Percentiles rank a stretch among this genome's conserved stretches.
These are phyloP conservation scores for Poecilia picta DNA, from an alignment of 2,797 vertebrate species.

Conservation along the genomic window DNA sequence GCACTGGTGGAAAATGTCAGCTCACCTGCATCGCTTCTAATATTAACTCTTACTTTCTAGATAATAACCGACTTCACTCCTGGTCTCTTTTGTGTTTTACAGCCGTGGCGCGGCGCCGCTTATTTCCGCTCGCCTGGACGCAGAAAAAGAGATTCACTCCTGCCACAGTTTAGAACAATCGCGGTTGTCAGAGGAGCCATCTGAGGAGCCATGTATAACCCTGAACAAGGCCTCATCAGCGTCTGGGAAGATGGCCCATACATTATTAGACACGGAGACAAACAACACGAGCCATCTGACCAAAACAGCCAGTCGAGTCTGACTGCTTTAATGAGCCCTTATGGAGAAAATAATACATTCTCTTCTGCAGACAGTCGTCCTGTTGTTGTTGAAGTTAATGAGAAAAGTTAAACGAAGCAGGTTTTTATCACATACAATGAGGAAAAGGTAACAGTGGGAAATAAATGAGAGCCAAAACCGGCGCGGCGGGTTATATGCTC, in stretches of 20 bases:
- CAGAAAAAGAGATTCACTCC: conserved; percentile 14
- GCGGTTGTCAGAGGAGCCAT: conserved; percentile 4
- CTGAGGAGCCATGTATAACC: conserved; percentile 46
- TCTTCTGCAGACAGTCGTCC: conserved; percentile 50
- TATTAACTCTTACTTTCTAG: conserved; percentile 47
- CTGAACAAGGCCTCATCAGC: conserved; percentile 59
- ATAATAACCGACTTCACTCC: conserved; percentile 43
- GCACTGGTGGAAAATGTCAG: conserved; percentile 60
- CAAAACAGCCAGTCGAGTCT: conserved; percentile 71
- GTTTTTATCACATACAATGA: conserved; percentile 56
- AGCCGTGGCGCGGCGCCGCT: conserved; percentile 4
- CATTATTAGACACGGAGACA: conserved; percentile 77
- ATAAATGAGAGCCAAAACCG: conserved; percentile 55
- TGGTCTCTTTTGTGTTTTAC: conserved; percentile 25
- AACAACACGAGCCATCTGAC: conserved; percentile 78
- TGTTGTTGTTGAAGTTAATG: conserved; percentile 73
- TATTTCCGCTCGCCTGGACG: conserved; percentile 18
- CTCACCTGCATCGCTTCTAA: conserved; percentile 45
- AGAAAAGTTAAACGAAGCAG: conserved; percentile 70
- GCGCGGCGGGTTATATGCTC: conserved; percentile 37
- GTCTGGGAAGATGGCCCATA: conserved; percentile 74
- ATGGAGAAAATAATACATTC: conserved; percentile 75
- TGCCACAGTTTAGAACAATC: conserved; percentile 10
- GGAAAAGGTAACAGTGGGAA: conserved; percentile 57
- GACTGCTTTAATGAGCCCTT: conserved; percentile 78